Conservation (phyloP, 30 jellyfish, hydroid and myxozoan species). For the Nemopilema nomurai region DNA sequence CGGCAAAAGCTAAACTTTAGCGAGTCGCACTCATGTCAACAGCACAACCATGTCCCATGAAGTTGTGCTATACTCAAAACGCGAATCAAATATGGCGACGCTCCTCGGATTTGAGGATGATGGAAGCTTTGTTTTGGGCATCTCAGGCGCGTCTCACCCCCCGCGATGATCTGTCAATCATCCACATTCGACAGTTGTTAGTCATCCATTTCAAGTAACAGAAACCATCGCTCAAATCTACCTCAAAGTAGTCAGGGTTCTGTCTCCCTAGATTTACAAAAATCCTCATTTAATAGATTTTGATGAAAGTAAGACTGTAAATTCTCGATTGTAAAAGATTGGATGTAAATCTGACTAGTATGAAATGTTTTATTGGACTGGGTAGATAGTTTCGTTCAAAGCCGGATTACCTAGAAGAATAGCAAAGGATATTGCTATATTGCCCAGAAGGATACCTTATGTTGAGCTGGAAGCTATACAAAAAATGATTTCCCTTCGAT, state of each 20-base stretch:
- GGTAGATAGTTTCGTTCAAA: no score
- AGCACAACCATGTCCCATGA: neutral
- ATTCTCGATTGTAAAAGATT: no score
- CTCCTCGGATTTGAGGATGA: constrained; percentile 50
- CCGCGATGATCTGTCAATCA: constrained; percentile 86
- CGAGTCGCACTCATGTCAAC: constrained; percentile 10
- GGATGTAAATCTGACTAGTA: no score
- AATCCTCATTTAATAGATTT: no score
- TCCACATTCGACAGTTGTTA: constrained; percentile 50
- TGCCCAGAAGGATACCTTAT: no score
- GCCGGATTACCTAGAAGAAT: no score
- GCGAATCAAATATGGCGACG: constrained; percentile 79
- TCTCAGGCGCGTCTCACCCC: constrained; percentile 98
- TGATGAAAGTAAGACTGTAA: no score
- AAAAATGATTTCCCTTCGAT: no score
- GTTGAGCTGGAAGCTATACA: no score
- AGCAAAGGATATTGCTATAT: no score
- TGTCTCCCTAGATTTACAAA: no score
- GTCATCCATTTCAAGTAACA: constrained; percentile 31
- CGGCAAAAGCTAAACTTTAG: neutral
- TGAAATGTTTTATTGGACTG: no score
- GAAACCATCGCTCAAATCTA: neutral
- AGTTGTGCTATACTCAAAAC: neutral
- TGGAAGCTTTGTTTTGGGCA: constrained; percentile 70
- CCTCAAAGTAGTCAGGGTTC: neutral